A percentile compares a stretch with the other conserved stretches of the same genome.
These are phyloP conservation scores for Sicus ferrugineus DNA, from an alignment of 2,888 invertebrate genomes.

Conservation along the genomic window DNA sequence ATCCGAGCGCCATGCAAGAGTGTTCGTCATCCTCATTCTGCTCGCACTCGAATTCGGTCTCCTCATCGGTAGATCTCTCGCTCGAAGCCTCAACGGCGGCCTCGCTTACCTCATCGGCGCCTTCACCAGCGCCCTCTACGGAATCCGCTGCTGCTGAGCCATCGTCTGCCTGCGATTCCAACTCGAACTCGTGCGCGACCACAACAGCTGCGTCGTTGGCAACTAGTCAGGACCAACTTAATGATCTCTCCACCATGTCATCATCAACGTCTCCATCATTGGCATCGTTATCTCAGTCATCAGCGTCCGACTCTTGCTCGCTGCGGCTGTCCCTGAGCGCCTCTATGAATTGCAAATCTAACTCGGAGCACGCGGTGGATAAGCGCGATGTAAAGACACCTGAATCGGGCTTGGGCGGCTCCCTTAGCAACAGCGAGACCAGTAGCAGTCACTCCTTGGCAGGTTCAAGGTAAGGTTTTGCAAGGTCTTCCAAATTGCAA, in stretches of 20 bases:
- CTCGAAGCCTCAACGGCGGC: constrained; percentile 62
- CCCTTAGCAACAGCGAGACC: constrained; percentile 57
- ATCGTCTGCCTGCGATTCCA: constrained; percentile 37
- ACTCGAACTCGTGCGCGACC: constrained; percentile 38
- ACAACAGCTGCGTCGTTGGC: constrained; percentile 37
- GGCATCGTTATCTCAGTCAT: constrained; percentile 24
- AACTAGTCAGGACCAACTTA: constrained; percentile 32
- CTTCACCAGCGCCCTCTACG: constrained; percentile 51
- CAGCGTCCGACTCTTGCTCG: constrained; percentile 10
- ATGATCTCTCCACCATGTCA: constrained; percentile 27
- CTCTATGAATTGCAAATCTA: constrained; percentile 31
- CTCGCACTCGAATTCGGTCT: constrained; percentile 48
- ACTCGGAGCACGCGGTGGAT: constrained; percentile 38
- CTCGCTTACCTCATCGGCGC: constrained; percentile 64
- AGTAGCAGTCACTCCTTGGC: constrained; percentile 43
- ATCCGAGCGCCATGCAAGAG: constrained; percentile 39
- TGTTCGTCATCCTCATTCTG: constrained; percentile 51
- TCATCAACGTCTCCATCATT: constrained; percentile 37
- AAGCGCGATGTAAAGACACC: constrained; percentile 55
- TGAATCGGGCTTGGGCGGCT: constrained; percentile 58
- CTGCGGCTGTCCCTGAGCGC: constrained; percentile 19
- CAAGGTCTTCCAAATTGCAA: not conserved
- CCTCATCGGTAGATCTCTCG: constrained; percentile 58
- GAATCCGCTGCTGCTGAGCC: constrained; percentile 39
- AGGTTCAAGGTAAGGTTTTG: constrained; percentile 50